Percentiles rank a stretch among this genome's conserved stretches.
phyloP scores from a whole-genome alignment of 2,888 invertebrate species.

The Ophion ellenae region DNA sequence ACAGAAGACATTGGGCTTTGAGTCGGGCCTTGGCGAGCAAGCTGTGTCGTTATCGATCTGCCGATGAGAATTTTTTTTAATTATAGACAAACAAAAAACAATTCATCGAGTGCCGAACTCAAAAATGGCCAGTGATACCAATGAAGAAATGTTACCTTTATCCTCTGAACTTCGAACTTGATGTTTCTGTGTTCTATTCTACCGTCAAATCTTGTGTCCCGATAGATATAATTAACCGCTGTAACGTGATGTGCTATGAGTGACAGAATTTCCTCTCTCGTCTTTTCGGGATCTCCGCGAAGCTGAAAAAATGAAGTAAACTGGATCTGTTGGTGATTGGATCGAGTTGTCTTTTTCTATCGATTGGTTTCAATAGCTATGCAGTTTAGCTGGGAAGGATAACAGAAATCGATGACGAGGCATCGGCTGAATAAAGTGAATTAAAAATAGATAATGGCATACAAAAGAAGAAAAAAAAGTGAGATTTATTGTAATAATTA shows the following conservation, averaged over 20 bases:
- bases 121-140: too few species aligned
- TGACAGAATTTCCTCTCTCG: constrained; percentile 97
- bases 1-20: constrained; percentile 94
- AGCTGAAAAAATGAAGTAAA: constrained; percentile 46
- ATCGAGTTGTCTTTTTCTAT: constrained; percentile 13
- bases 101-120: background rate
- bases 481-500: too few species aligned
- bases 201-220: constrained; percentile 97
- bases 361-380: background rate
- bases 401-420: too few species aligned
- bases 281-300: constrained; percentile 92
- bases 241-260: constrained; percentile 99
- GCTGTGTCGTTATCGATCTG: constrained; percentile 96
- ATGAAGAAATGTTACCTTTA: constrained; percentile 85
- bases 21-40: constrained; percentile 86
- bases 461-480: too few species aligned
- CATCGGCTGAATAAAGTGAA: too few species aligned
- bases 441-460: too few species aligned
- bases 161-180: constrained; percentile 97
- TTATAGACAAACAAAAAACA: background rate
- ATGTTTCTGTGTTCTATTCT: constrained; percentile 95
- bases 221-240: constrained; percentile 98
- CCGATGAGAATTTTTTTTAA: constrained; percentile 63
- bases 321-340: constrained; percentile 15
- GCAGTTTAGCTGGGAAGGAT: too few species aligned